Evolutionary conservation across 2,797 vertebrate genomes (phyloP).

Genomic region (Anniella stebbinsi): DNA sequence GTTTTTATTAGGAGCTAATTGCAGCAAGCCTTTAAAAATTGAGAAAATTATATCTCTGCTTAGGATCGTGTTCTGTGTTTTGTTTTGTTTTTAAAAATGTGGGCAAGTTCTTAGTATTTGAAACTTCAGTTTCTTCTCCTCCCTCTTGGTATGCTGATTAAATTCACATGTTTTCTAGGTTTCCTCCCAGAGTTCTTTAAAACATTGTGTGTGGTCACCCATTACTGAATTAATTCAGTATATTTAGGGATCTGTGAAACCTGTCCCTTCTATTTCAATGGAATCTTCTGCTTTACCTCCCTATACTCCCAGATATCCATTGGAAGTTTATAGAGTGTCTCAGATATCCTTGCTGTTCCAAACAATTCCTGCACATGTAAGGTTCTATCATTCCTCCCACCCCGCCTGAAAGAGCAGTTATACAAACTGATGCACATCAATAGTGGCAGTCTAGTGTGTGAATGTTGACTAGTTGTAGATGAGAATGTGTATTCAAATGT

Average conservation of each 20-base stretch:
- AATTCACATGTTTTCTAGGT: background rate
- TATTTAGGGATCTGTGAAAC: background rate
- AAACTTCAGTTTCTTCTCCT: background rate
- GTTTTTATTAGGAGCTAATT: conserved; percentile 6
- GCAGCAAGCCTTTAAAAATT: background rate
- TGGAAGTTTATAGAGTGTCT: background rate
- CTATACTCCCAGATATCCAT: background rate
- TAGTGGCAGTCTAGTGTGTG: background rate
- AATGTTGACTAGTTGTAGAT: background rate
- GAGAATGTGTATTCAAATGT: background rate
- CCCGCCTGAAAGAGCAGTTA: background rate
- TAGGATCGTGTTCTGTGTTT: background rate
- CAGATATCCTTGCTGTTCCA: background rate
- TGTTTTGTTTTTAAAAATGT: background rate
- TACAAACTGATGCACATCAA: background rate
- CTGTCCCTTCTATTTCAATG: background rate
- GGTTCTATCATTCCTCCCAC: background rate
- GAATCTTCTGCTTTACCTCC: background rate
- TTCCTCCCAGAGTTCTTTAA: conserved; percentile 1
- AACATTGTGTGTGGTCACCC: background rate
- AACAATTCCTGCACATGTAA: background rate
- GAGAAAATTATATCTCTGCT: background rate
- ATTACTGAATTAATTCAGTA: background rate
- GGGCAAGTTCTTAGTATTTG: background rate
- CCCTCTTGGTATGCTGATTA: background rate